Conservation (phyloP, 2,888 invertebrate genomes). For the Drosophila setosimentum region DNA sequence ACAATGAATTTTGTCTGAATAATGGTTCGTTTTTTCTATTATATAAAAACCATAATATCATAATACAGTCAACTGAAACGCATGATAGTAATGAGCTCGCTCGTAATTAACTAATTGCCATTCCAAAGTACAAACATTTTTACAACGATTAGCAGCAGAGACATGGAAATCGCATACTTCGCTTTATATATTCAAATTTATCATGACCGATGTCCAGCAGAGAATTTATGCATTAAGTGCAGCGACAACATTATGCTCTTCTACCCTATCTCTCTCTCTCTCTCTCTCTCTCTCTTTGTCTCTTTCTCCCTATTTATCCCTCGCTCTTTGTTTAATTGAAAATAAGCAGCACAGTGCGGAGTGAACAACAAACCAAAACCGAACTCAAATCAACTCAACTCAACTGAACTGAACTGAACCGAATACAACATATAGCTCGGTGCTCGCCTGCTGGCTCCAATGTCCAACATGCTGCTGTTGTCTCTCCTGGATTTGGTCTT, state of each 20-base stretch:
- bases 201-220: constrained; percentile 71
- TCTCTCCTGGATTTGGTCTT: constrained; percentile 3
- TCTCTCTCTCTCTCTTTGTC: constrained; percentile 1
- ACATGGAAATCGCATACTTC: constrained; percentile 34
- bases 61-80: not conserved
- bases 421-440: not conserved
- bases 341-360: constrained; percentile 56
- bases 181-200: constrained; percentile 53
- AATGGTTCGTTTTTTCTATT: not conserved
- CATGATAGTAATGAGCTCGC: not conserved
- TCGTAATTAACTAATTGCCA: constrained; percentile 19
- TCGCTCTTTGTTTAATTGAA: constrained; percentile 69
- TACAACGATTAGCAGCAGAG: constrained; percentile 48
- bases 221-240: constrained; percentile 81
- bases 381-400: constrained; percentile 3
- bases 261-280: not conserved
- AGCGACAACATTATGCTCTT: constrained; percentile 46
- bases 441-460: constrained; percentile 43
- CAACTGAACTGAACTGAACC: not conserved
- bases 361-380: constrained; percentile 23
- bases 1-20: not conserved
- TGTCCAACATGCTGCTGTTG: constrained; percentile 63
- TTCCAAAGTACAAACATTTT: constrained; percentile 9
- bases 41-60: not conserved
- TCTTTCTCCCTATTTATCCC: constrained; percentile 11